Base-by-base conservation (phyloP, 2,888 invertebrate genomes). In the Chydorus sphaericus region DNA sequence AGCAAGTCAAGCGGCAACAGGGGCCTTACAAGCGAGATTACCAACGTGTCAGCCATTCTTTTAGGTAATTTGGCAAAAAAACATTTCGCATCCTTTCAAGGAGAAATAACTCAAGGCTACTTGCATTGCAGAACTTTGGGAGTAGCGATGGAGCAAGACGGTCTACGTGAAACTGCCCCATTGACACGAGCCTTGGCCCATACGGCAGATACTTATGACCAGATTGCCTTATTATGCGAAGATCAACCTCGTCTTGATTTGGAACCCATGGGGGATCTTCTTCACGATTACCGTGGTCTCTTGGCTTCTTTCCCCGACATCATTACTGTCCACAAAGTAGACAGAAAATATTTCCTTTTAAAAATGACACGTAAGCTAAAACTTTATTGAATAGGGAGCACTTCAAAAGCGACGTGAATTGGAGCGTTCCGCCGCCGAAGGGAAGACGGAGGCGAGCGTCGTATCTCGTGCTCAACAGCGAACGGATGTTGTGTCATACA, bases 201-300 rank as follows among this genome's bases (percentile, higher is more conserved):
- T 67, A 86, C 92, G 1, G 93, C 92, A 10, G 85, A 87, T 44
- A 83, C 88, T 2, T 94, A 90, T 69, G 85, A 88, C 64, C 82
- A 84, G 57, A 89, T 96, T 61, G 94, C 90, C 0, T 81, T 82
- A 66, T 74, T 92, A 68, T 91, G 83, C 69, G 91, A 91, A 61
- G 89, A 92, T 57, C 92, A 93, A 68, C 85, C 89, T 0, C 87
- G 85, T 67, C 77, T 79, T 56, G 92, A 92, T 69, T 90, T 88
- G 83, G 88, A 91, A 64, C 89, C 90, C 1, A 75, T 96, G 29
- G 81, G 85, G 48, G 94, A 97, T 70, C 84, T 86, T 63, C 77
- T 97, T 61, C 91, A 91, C 67, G 83, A 96, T 63, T 96, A 96
- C 73, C 88, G 90, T 70, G 96, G 97, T 54, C 82, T 96, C 55